Evolutionary conservation across 2,113 vertebrate species (phyloP).

Genomic region (Tetrao urogallus): DNA sequence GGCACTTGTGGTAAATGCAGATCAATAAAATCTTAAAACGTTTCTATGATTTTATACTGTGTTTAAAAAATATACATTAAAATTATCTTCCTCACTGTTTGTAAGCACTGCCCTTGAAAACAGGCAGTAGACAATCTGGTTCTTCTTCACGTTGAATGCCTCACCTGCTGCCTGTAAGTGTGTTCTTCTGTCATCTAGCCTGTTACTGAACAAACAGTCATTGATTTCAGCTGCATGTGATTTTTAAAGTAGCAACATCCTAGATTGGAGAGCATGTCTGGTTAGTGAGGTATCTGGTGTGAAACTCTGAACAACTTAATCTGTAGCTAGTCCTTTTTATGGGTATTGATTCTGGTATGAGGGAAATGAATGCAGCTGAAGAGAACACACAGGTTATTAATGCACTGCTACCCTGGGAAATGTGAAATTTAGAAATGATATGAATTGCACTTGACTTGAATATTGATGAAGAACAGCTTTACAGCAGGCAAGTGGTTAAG

Average conservation of each 20-base stretch:
- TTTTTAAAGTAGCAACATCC: constrained; percentile 27
- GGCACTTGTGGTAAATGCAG: background rate
- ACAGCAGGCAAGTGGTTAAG: background rate
- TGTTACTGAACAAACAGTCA: constrained; percentile 77
- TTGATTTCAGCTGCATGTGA: constrained; percentile 61
- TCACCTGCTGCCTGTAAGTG: constrained; percentile 75
- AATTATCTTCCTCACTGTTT: background rate
- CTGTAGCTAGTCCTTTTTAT: background rate
- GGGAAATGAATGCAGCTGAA: constrained; percentile 27
- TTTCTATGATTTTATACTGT: background rate
- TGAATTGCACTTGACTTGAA: background rate
- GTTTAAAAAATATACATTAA: background rate
- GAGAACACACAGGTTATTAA: constrained; percentile 38
- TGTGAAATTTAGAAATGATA: background rate
- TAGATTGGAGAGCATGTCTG: background rate
- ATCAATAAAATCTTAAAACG: background rate
- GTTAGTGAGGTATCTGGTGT: background rate
- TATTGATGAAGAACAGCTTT: background rate
- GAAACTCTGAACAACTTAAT: background rate
- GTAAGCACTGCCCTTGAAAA: constrained; percentile 62
- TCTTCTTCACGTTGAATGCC: constrained; percentile 73
- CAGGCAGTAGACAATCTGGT: constrained; percentile 70
- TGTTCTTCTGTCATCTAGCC: constrained; percentile 60
- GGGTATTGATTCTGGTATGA: constrained; percentile 27
- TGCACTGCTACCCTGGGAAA: background rate